Evolutionary conservation across 2,113 vertebrate species (phyloP).

Genomic region (Raja brachyura): DNA sequence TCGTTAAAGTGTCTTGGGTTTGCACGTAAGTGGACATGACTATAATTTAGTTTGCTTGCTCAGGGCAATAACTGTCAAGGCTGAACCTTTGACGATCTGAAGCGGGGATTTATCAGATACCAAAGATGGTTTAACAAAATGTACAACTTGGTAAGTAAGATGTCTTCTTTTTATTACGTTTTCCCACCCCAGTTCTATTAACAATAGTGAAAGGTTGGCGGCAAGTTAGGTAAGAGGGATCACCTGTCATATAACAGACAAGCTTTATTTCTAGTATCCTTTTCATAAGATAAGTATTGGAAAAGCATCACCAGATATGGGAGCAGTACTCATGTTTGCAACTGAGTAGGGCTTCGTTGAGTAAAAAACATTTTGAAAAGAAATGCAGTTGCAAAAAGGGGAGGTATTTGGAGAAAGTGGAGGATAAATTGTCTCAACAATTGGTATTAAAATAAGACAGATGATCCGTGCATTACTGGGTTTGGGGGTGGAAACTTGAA

Average conservation of each 20-base stretch:
- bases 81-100: not conserved
- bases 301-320: not conserved
- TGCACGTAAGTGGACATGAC: not conserved
- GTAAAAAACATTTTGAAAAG: not conserved
- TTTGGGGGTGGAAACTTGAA: too few relatives aligned
- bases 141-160: not conserved
- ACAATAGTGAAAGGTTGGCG: not conserved
- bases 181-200: not conserved
- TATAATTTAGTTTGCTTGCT: slow-evolving; percentile 23
- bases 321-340: not conserved
- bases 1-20: slow-evolving; percentile 10
- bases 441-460: too few relatives aligned
- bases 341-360: not conserved
- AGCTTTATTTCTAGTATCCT: not conserved
- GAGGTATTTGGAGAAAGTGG: not conserved
- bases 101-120: not conserved
- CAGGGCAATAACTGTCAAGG: not conserved
- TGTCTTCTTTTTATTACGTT: not conserved
- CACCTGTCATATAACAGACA: not conserved
- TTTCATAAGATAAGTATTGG: not conserved
- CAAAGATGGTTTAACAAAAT: not conserved
- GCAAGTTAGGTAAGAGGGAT: not conserved
- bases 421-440: too few relatives aligned
- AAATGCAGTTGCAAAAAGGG: not conserved
- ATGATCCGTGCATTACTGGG: too few relatives aligned